Evolutionary conservation across 1,140 invertebrate species (phyloP), one percentile per base, ranked within the genome.

Genomic region (Sitophilus oryzae): DNA sequence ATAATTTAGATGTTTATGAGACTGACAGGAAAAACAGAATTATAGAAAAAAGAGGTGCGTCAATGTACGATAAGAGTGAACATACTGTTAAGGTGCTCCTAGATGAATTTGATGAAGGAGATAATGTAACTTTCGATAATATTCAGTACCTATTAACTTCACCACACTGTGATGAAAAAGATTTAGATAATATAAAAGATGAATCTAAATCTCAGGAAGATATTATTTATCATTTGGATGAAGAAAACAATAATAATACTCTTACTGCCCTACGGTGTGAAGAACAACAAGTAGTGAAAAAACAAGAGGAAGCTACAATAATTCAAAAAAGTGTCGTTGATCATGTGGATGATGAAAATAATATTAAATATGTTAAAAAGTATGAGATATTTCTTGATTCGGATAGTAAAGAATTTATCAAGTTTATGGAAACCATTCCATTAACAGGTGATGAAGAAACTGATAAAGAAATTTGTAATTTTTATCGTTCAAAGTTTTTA

Each of bases 401-500:
- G 30, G 60, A 64, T 52, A 45, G 47, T 2, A 3, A 22, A 1
- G 49, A 65, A 16, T 67, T 65, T 36, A 58, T 43, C 2, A 44
- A 65, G 37, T 68, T 69, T 58, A 55, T 66, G 11, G 63, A 67
- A 46, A 65, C 65, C 2, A 62, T 76, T 18, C 67, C 73, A 41
- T 44, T 76, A 4, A 76, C 74, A 11, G 74, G 74, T 3, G 73
- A 75, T 63, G 58, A 62, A 14, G 74, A 76, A 51, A 70, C 76
- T 14, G 74, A 76, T 47, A 73, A 73, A 40, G 75, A 76, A 67
- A 76, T 76, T 30, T 69, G 73, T 54, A 68, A 70, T 36, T 75
- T 76, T 65, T 75, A 74, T 60, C 63, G 67, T 58, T 66, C 65
- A 1, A 68, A 67, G 42, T 66, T 66, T 42, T 45, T 30, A 30